Conservation (phyloP, 2,113 vertebrate species). For the Trinectes maculatus region DNA sequence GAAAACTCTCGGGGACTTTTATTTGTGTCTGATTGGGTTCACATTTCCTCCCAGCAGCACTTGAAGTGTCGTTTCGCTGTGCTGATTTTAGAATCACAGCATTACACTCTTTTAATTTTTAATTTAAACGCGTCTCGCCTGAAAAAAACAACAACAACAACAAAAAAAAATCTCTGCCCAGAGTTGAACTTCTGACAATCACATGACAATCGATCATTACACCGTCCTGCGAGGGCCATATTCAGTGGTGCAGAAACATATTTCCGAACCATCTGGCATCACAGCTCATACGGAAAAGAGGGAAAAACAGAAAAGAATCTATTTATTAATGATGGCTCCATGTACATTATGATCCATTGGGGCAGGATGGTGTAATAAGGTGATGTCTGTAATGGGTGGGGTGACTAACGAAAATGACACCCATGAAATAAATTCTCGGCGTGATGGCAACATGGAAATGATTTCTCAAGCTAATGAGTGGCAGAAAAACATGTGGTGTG, state of each 20-base stretch:
- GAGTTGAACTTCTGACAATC: conserved; percentile 12
- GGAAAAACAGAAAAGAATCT: not conserved
- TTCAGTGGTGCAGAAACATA: conserved; percentile 13
- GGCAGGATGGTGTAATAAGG: no score
- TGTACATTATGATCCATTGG: not conserved
- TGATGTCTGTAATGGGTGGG: not conserved
- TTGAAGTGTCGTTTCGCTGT: conserved; percentile 13
- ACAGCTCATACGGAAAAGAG: not conserved
- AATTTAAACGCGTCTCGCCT: conserved; percentile 12
- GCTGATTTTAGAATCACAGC: not conserved
- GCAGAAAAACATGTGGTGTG: conserved; percentile 14
- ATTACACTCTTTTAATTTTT: not conserved
- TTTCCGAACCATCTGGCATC: not conserved
- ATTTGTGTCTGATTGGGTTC: conserved; percentile 35
- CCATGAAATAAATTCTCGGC: conserved; percentile 27
- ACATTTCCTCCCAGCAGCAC: conserved; percentile 15
- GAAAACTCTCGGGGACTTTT: conserved; percentile 9
- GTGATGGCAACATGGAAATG: conserved; percentile 12
- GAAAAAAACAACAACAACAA: no score
- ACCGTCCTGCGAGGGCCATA: not conserved
- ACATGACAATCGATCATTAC: not conserved
- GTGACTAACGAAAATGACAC: conserved; percentile 13
- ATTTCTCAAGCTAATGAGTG: conserved; percentile 37
- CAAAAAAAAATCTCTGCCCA: no score
- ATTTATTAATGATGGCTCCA: no score